Evolutionary conservation across 1,140 invertebrate species (phyloP).

Genomic region (Cydia amplana): DNA sequence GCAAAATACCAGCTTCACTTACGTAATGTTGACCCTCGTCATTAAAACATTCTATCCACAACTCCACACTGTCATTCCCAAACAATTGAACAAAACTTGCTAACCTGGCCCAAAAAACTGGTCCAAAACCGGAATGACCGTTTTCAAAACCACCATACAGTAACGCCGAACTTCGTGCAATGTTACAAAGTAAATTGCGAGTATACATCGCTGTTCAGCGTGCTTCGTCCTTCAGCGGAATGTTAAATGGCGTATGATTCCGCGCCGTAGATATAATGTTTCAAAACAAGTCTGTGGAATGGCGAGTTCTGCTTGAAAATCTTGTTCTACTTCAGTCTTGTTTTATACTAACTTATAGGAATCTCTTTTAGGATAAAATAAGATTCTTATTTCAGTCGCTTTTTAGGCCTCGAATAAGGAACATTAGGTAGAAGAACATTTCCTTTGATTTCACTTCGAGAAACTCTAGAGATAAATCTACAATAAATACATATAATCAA

Average conservation of each 20-base stretch:
- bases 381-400: too few species aligned
- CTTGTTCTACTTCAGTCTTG: too few species aligned
- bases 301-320: slow-evolving; percentile 8
- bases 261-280: slow-evolving; percentile 25
- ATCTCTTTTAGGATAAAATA: background rate
- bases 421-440: too few species aligned
- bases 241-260: slow-evolving; percentile 27
- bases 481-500: too few species aligned
- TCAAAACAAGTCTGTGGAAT: slow-evolving; percentile 11
- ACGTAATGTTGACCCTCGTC: background rate
- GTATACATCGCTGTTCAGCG: background rate
- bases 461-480: too few species aligned
- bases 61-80: background rate
- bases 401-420: too few species aligned
- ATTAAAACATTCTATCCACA: background rate
- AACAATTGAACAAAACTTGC: background rate
- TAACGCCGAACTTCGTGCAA: slow-evolving; percentile 9
- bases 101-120: background rate
- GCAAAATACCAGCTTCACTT: background rate
- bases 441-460: too few species aligned
- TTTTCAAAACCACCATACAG: background rate
- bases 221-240: slow-evolving; percentile 26
- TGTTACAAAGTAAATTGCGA: slow-evolving; percentile 9
- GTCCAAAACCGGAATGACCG: background rate
- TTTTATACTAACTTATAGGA: background rate